Evolutionary conservation across 2,113 vertebrate species (phyloP), one percentile per base, ranked within the genome.

Genomic region (Cottus gobio): DNA sequence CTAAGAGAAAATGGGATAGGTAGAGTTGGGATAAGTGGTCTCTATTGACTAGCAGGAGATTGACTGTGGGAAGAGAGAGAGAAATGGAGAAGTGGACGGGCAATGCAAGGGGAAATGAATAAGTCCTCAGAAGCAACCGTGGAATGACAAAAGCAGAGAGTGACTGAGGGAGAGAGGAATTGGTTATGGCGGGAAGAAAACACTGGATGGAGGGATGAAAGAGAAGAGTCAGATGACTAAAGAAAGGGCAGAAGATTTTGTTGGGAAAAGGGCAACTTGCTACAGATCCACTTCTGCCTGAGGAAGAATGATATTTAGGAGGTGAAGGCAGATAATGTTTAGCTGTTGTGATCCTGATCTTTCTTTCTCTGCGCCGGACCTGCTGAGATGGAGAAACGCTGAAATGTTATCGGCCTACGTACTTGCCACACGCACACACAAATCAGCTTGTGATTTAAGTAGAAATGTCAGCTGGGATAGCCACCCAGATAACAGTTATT

Each of bases 311-410:
- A 90, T 89, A 83, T 89, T 86, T 81, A 34, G 34, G 61, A 79
- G 77, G 79, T 84, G 79, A 82, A 74, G 82, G 56, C 48, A 88
- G 87, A 87, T 88, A 71, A 79, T 88, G 66, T 84, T 77, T 64
- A 61, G 56, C 71, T 77, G 61, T 73, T 81, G 28, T 84, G 63
- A 75, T 85, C 75, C 67, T 74, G 75, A 63, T 74, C 57, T 56
- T 63, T 76, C 60, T 81, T 26, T 31, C 63, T 64, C 54, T 52
- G 18, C 1, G 12, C 4, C 74, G 81, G 63, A 86, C 73, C 76
- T 18, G 61, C 7, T 15, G 68, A 85, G 77, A 86, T 83, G 66
- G 76, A 82, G 65, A 82, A 28, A 37, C n/a, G 71, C 50, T 73
- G 46, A 87, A 88, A 84, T 86, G 79, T 86, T 89, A 86, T 81